These are phyloP conservation scores for Orbicella faveolata DNA, from an alignment of 64 coral and sea anemone species.

Conservation along the genomic window DNA sequence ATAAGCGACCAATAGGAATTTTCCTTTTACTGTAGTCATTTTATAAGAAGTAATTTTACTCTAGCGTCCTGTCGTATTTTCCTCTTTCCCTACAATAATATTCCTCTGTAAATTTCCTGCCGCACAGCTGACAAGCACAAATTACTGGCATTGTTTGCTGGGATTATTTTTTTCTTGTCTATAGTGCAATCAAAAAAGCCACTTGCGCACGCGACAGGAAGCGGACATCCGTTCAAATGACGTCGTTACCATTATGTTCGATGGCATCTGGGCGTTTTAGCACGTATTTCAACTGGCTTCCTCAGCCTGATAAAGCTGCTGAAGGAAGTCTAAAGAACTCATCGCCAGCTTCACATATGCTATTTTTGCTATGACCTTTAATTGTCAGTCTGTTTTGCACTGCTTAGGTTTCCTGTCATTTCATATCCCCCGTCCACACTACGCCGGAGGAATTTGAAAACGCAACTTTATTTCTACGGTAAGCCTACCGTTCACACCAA, in stretches of 20 bases:
- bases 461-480: too few species aligned
- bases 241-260: background rate
- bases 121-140: background rate
- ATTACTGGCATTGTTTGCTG: too few species aligned
- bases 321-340: background rate
- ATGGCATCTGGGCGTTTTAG: background rate
- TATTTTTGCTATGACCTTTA: background rate
- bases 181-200: too few species aligned
- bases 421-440: background rate
- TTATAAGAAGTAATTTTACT: too few species aligned
- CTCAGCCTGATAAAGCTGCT: background rate
- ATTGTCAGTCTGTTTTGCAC: background rate
- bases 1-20: too few species aligned
- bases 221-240: background rate
- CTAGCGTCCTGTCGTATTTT: background rate
- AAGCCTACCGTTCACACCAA: too few species aligned
- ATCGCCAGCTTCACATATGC: background rate
- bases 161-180: too few species aligned
- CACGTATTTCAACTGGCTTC: background rate
- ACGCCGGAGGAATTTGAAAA: too few species aligned
- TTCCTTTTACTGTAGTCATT: background rate
- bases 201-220: too few species aligned
- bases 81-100: background rate
- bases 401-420: background rate
- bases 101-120: background rate